Percentiles rank a stretch among this genome's conserved stretches.
phyloP scores from a whole-genome alignment of 2,113 vertebrate genomes.

The Numida meleagris region DNA sequence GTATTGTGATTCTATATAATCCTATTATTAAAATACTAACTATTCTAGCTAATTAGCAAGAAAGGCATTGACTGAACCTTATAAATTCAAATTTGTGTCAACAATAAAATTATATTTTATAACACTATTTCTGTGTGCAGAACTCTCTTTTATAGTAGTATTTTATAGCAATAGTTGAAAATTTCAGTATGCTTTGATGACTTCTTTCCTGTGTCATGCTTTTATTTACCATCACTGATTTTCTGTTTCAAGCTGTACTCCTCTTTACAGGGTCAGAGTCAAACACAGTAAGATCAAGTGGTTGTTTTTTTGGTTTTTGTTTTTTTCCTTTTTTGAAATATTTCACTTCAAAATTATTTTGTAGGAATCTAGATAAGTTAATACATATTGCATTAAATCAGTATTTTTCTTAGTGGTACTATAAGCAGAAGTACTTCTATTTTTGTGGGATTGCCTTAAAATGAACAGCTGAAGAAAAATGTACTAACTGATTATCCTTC shows the following conservation, averaged over 20 bases:
- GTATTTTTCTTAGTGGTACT: neutral
- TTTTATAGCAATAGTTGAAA: neutral
- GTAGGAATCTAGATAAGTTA: neutral
- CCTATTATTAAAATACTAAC: neutral
- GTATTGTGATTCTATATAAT: neutral
- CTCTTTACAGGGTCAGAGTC: accelerated
- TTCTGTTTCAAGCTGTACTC: neutral
- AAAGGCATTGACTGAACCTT: neutral
- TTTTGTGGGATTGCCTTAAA: neutral
- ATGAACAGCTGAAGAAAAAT: neutral
- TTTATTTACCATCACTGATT: neutral
- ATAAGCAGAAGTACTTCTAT: neutral
- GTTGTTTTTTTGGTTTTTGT: neutral
- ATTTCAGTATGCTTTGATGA: neutral
- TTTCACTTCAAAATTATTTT: neutral
- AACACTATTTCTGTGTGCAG: neutral
- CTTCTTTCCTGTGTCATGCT: neutral
- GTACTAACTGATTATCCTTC: neutral
- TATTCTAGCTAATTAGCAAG: neutral
- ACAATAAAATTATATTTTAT: neutral
- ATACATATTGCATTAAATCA: neutral
- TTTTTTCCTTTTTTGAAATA: neutral
- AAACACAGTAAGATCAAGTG: neutral
- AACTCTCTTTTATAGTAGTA: neutral
- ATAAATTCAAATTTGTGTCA: neutral